A percentile compares a stretch with the other conserved stretches of the same genome.
phyloP scores from a whole-genome alignment of 2,113 vertebrate species.

The Todiramphus chloris region DNA sequence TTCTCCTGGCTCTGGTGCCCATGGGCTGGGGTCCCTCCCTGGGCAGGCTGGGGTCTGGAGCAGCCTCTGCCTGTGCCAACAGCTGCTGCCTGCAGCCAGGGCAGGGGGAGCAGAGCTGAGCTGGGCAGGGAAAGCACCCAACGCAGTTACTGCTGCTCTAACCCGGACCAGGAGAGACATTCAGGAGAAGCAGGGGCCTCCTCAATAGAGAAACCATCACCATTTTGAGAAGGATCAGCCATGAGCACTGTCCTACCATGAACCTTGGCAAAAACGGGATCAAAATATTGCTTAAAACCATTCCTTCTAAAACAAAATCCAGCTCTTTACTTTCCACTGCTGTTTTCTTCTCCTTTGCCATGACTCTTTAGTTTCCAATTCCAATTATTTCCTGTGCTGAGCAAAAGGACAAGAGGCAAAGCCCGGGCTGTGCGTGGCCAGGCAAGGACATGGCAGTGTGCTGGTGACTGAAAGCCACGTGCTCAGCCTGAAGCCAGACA shows the following conservation, averaged over 20 bases:
- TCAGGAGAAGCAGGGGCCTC: background rate
- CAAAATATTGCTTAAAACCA: background rate
- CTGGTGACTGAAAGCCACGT: background rate
- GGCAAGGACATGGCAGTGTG: background rate
- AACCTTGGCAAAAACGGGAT: background rate
- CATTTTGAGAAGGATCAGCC: background rate
- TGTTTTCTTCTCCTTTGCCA: background rate
- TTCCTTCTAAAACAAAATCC: background rate
- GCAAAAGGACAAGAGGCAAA: background rate
- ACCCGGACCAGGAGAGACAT: background rate
- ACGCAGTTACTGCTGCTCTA: too few relatives aligned
- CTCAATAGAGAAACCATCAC: background rate
- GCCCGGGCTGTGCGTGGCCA: rapidly evolving
- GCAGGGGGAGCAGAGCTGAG: too few relatives aligned
- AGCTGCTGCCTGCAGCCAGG: too few relatives aligned
- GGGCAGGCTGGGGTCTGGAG: too few relatives aligned
- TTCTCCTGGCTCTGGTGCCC: too few relatives aligned
- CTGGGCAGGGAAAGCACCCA: too few relatives aligned
- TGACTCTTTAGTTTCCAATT: background rate
- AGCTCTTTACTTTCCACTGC: background rate
- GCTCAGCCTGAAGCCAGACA: background rate
- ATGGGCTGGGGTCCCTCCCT: too few relatives aligned
- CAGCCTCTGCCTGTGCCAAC: too few relatives aligned
- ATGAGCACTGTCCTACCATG: background rate
- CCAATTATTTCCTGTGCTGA: background rate